Evolutionary conservation across 2,888 invertebrate species (phyloP).

Genomic region (Ptychoptera albimana): DNA sequence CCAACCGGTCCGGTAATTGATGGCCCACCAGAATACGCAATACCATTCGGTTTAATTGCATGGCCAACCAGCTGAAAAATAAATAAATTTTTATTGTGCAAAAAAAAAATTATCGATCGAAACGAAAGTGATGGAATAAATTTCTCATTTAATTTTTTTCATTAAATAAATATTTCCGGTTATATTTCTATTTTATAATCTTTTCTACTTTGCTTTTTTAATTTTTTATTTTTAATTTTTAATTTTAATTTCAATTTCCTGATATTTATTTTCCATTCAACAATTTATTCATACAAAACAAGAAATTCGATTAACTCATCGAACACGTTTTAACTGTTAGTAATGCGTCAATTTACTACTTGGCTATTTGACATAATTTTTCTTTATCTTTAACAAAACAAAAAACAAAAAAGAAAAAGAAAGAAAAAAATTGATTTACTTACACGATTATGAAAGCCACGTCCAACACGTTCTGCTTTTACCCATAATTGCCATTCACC

Average conservation of each 20-base stretch:
- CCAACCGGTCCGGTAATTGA: conserved; percentile 25
- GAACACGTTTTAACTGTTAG: background rate
- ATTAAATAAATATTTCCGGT: background rate
- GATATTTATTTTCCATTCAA: no score
- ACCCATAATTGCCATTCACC: conserved; percentile 87
- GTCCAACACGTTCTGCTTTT: conserved; percentile 67
- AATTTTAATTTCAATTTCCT: no score
- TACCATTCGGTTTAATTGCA: conserved; percentile 56
- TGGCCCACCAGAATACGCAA: conserved; percentile 48
- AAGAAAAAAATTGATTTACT: conserved; percentile 23
- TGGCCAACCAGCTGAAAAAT: conserved; percentile 55
- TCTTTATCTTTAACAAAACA: background rate
- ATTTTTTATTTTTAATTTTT: no score
- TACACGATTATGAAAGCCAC: conserved; percentile 76
- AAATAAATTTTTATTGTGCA: conserved; percentile 4
- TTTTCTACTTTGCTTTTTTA: no score
- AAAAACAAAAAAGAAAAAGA: no score
- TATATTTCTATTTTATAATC: no score
- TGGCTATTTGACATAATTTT: background rate
- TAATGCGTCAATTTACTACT: no score
- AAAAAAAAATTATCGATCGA: background rate
- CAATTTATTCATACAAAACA: background rate
- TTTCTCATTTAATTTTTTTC: background rate
- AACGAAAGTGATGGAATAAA: background rate
- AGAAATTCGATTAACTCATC: background rate